Conservation (phyloP, 2,888 invertebrate genomes). For the Leucania comma region DNA sequence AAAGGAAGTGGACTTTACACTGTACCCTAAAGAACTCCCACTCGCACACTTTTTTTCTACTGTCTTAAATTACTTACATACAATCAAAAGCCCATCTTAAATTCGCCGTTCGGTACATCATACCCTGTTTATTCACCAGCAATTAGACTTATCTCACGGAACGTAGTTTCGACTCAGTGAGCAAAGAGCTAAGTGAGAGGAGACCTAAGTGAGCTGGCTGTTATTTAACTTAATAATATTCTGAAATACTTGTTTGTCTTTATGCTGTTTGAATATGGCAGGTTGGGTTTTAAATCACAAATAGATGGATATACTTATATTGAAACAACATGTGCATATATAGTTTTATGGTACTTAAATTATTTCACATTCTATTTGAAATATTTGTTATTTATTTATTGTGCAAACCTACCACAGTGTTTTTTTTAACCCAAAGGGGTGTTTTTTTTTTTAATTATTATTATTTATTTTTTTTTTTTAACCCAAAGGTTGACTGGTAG, state of each 20-base stretch:
- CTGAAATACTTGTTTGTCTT: slow-evolving; percentile 21
- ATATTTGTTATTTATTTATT: too few relatives aligned
- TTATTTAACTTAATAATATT: slow-evolving; percentile 35
- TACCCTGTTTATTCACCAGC: slow-evolving; percentile 10
- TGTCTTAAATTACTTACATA: too few relatives aligned
- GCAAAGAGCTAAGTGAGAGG: slow-evolving; percentile 11
- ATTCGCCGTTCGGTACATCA: background rate
- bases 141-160: slow-evolving; percentile 35
- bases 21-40: background rate
- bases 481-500: too few relatives aligned
- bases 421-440: too few relatives aligned
- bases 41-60: background rate
- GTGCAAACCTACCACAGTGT: too few relatives aligned
- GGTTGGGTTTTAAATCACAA: background rate
- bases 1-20: background rate
- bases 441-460: too few relatives aligned
- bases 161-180: slow-evolving; percentile 4
- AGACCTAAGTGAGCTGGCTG: slow-evolving; percentile 24
- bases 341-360: too few relatives aligned
- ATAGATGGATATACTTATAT: background rate
- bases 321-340: background rate
- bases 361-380: too few relatives aligned
- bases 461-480: too few relatives aligned
- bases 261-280: background rate
- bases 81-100: background rate